Percentiles rank a stretch among this genome's conserved stretches.
phyloP scores from a whole-genome alignment of 2,113 vertebrate genomes.

The Cercopithecus mona region DNA sequence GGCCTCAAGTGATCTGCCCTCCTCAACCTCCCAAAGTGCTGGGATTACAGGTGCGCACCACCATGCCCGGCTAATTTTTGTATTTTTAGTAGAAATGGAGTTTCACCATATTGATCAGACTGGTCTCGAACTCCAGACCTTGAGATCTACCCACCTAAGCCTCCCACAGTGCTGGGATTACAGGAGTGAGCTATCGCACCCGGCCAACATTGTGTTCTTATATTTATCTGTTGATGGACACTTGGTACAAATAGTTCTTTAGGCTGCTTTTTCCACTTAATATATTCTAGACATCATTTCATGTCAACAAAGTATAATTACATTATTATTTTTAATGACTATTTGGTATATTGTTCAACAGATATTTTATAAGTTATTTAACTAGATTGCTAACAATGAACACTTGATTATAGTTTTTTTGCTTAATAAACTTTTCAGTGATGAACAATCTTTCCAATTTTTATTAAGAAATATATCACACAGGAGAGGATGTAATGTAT shows the following conservation, averaged over 20 bases:
- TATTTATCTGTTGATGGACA: neutral
- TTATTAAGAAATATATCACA: neutral
- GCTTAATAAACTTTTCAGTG: neutral
- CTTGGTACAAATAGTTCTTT: neutral
- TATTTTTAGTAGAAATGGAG: no score
- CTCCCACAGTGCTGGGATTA: no score
- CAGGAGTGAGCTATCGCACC: no score
- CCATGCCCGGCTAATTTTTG: no score
- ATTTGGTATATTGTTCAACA: neutral
- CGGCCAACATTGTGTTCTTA: neutral
- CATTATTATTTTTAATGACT: neutral
- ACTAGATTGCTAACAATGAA: neutral
- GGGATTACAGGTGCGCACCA: no score
- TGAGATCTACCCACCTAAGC: accelerated
- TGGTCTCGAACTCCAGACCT: no score
- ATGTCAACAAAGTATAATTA: neutral
- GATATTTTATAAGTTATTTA: neutral
- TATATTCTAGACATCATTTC: neutral
- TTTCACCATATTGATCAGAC: accelerated
- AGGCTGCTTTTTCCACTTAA: neutral
- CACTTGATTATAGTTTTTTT: neutral
- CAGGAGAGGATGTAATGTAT: neutral
- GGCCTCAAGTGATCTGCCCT: no score
- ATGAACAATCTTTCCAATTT: neutral
- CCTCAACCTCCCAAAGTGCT: no score